Evolutionary conservation across 2,888 invertebrate genomes (phyloP).

Genomic region (Troides aeacus): DNA sequence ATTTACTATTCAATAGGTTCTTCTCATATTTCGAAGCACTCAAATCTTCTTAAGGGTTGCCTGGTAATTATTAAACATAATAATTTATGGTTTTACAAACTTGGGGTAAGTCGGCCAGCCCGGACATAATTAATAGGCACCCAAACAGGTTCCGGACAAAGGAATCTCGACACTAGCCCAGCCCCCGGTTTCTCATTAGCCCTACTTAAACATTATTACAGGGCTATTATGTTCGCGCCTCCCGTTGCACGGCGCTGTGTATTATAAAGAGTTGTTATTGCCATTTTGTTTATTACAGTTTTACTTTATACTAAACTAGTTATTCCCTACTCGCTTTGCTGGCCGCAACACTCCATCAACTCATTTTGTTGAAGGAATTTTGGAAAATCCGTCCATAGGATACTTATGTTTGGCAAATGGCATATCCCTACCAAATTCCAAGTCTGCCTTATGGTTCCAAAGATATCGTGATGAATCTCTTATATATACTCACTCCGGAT

Average conservation of each 20-base stretch:
- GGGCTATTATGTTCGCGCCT: conserved; percentile 62
- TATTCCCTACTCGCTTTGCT: too few relatives aligned
- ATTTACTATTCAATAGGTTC: too few relatives aligned
- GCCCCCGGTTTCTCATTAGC: conserved; percentile 57
- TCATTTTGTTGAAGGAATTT: too few relatives aligned
- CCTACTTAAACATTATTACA: conserved; percentile 65
- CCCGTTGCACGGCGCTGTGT: conserved; percentile 28
- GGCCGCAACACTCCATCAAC: too few relatives aligned
- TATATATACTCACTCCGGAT: too few relatives aligned
- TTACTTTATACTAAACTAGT: too few relatives aligned
- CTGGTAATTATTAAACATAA: conserved; percentile 7
- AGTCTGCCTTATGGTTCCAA: too few relatives aligned
- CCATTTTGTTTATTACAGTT: conserved; percentile 6
- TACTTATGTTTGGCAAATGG: too few relatives aligned
- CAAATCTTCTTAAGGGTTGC: background rate
- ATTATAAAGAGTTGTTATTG: conserved; percentile 37
- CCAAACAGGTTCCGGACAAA: conserved; percentile 48
- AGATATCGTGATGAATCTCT: too few relatives aligned
- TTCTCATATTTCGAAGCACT: background rate
- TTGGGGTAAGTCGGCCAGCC: conserved; percentile 13
- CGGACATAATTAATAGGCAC: conserved; percentile 34
- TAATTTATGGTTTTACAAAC: conserved; percentile 10
- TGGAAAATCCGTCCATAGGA: too few relatives aligned
- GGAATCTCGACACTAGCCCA: conserved; percentile 38
- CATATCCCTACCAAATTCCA: too few relatives aligned